Conservation (phyloP, 2,797 vertebrate species). For the Cyprinodon diabolis region DNA sequence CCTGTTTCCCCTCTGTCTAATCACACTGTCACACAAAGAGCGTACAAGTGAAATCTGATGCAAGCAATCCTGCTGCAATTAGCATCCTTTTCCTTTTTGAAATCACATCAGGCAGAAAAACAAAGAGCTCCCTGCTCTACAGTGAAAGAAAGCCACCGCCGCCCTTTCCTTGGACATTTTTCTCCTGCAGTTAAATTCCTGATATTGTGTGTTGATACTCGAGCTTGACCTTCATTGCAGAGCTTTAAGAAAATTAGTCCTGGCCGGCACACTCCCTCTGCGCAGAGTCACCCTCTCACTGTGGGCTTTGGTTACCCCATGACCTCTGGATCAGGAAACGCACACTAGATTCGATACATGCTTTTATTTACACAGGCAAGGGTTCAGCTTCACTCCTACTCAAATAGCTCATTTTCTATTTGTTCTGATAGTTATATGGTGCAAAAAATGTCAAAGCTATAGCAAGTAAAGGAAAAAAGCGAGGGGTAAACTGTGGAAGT, state of each 20-base stretch:
- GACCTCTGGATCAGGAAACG: constrained; percentile 72
- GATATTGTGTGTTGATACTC: constrained; percentile 61
- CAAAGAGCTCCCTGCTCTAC: constrained; percentile 34
- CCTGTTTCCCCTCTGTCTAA: constrained; percentile 76
- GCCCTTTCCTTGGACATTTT: constrained; percentile 32
- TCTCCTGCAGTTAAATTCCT: constrained; percentile 48
- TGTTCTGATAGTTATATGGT: constrained; percentile 56
- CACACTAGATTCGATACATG: constrained; percentile 57
- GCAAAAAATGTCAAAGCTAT: constrained; percentile 55
- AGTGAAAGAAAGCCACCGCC: constrained; percentile 38
- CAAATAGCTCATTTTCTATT: constrained; percentile 54
- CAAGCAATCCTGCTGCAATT: constrained; percentile 70
- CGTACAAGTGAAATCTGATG: constrained; percentile 72
- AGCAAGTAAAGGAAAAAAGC: constrained; percentile 45
- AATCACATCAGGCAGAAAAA: constrained; percentile 69
- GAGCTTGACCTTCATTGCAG: constrained; percentile 42
- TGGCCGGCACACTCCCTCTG: constrained; percentile 51
- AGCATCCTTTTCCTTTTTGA: constrained; percentile 74
- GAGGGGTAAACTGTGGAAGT: constrained; percentile 47
- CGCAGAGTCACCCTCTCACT: constrained; percentile 53
- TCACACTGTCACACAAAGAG: constrained; percentile 78
- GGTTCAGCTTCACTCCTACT: constrained; percentile 60
- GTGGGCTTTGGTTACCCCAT: constrained; percentile 64
- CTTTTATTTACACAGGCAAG: constrained; percentile 70
- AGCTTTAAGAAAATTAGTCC: constrained; percentile 63